Evolutionary conservation across 2,888 invertebrate species (phyloP), one percentile per base, ranked within the genome.

Genomic region (Pristionchus fissidentatus): DNA sequence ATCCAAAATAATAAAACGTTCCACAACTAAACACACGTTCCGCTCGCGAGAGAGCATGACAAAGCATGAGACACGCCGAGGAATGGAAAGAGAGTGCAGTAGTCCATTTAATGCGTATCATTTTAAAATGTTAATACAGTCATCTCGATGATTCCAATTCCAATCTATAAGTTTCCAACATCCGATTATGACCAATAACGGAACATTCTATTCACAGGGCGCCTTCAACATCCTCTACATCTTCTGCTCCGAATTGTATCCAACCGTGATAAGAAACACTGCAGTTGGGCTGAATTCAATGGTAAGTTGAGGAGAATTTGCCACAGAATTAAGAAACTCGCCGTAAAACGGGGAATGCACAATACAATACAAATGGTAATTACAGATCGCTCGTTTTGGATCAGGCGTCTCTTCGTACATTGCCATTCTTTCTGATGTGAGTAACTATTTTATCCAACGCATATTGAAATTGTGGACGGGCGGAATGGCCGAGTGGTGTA

Each of bases 211-310:
- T 29, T 43, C 83, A 29, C 60, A 86, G 88, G 88, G 89, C 52
- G 92, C 92, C 46, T 92, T 92, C 88, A 92, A 91, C 86, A 92
- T 92, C 70, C 88, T 92, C 73, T 92, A 92, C 89, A 92, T 92
- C 75, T 92, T 91, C 88, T 92, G 92, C 19, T 88, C 88, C 49
- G 92, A 92, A 85, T 85, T 92, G 60, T 92, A 92, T 83, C 92
- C 92, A 35, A 92, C 92, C 15, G 90, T 92, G 10, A 89, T 92
- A 46, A 87, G 92, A 1, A 92, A 92, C 84, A 88, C 88, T 35
- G 92, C 91, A 22, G 91, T 91, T 10, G 90, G 90, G 15, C 85
- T 89, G 77, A 89, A 88, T 66, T 89, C 89, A 19, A 91, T 90
- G 90, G 83, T 83, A 8, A 70, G 43, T n/a, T 41, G 22, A 4